Conservation (phyloP, 2,888 invertebrate genomes). For the Epiblema foenella region DNA sequence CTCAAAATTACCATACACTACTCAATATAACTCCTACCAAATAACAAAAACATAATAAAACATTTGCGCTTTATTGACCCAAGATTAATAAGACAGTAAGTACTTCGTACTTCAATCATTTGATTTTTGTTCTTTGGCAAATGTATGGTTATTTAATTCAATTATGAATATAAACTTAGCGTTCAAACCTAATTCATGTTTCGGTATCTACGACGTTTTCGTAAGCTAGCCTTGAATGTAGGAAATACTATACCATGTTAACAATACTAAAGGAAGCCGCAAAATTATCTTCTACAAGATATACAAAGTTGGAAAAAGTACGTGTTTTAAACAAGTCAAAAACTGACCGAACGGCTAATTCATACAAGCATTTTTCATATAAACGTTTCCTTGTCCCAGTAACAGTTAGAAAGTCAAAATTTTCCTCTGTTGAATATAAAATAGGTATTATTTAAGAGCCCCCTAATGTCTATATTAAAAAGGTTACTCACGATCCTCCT, state of each 20-base stretch:
- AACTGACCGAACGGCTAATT: not conserved
- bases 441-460: no score
- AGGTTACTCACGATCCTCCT: constrained; percentile 68
- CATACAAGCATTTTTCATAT: not conserved
- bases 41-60: not conserved
- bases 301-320: not conserved
- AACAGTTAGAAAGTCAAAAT: no score
- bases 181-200: not conserved
- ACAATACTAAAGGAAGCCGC: constrained; percentile 10
- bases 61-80: no score
- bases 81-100: not conserved
- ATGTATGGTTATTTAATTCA: not conserved
- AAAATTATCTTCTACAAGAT: constrained; percentile 4
- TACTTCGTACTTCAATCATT: not conserved
- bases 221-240: not conserved
- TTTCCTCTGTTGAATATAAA: not conserved
- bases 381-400: no score
- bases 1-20: no score
- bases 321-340: not conserved
- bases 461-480: no score
- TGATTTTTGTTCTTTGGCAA: not conserved
- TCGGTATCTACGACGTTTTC: not conserved
- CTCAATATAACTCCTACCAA: no score
- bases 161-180: not conserved
- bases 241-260: constrained; percentile 14